Evolutionary conservation across 1,140 invertebrate species (phyloP).

Genomic region (Orchestia grillus): DNA sequence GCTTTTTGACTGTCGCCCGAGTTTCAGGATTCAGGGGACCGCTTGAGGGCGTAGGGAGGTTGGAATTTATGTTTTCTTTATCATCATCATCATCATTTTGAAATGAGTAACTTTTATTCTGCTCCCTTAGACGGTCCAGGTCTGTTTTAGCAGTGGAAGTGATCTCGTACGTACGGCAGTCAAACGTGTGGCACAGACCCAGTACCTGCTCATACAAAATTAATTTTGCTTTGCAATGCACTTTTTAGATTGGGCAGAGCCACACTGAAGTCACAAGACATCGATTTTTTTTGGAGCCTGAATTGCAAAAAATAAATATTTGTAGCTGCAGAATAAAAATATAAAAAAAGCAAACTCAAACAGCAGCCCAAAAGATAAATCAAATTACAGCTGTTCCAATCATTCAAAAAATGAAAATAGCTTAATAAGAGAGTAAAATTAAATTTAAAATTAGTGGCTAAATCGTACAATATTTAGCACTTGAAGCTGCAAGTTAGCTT

Average conservation of each 20-base stretch:
- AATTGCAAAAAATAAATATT: neutral
- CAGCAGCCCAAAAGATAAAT: neutral
- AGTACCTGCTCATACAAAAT: conserved; percentile 72
- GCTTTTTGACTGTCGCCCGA: conserved; percentile 73
- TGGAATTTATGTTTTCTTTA: neutral
- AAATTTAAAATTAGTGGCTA: no score
- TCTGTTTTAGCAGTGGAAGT: conserved; percentile 78
- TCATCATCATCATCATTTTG: neutral
- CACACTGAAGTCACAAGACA: no score
- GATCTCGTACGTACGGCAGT: conserved; percentile 79
- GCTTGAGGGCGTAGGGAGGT: neutral
- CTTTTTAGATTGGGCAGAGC: no score
- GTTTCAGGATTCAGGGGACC: no score
- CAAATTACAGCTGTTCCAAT: neutral
- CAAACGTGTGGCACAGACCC: conserved; percentile 90
- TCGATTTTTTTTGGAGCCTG: neutral
- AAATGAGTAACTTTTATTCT: neutral
- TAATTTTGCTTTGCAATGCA: neutral
- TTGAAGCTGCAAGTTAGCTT: no score
- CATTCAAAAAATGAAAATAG: no score
- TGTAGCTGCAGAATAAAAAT: neutral
- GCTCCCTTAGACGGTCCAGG: neutral
- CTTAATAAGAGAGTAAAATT: no score
- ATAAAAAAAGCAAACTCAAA: neutral
- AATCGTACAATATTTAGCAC: no score